Evolutionary conservation across 2,113 vertebrate genomes (phyloP).

Genomic region (Cathartes aura): DNA sequence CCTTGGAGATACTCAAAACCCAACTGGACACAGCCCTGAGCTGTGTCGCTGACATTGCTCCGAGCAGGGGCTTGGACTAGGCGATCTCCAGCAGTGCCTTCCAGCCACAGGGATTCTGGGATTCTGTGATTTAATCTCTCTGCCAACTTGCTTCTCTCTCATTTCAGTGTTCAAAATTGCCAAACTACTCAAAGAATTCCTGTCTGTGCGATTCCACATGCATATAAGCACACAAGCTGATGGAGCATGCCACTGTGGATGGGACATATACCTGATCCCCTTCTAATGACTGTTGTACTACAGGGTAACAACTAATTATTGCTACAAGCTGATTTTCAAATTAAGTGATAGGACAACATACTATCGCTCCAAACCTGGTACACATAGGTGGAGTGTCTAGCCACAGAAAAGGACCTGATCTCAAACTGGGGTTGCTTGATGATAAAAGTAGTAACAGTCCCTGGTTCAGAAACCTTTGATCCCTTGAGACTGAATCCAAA

Average conservation of each 20-base stretch:
- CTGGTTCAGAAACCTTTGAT: neutral
- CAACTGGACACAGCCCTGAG: neutral
- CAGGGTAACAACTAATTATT: neutral
- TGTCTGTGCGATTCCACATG: rapidly evolving
- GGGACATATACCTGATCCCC: neutral
- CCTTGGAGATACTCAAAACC: neutral
- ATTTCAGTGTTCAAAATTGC: neutral
- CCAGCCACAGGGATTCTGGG: neutral
- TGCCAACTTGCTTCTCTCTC: neutral
- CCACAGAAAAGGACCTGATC: neutral
- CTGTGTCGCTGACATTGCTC: neutral
- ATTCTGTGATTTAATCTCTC: neutral
- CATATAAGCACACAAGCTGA: neutral
- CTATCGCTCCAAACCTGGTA: neutral
- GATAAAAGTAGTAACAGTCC: neutral
- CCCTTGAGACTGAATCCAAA: neutral
- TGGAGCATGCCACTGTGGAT: neutral
- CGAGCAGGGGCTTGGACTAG: neutral
- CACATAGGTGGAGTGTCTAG: neutral
- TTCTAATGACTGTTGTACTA: neutral
- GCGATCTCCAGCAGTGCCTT: neutral
- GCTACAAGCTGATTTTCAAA: neutral
- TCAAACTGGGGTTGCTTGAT: neutral
- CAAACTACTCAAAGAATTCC: neutral
- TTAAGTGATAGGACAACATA: neutral